Evolutionary conservation across 2,888 invertebrate genomes (phyloP).

Genomic region (Boloria selene): DNA sequence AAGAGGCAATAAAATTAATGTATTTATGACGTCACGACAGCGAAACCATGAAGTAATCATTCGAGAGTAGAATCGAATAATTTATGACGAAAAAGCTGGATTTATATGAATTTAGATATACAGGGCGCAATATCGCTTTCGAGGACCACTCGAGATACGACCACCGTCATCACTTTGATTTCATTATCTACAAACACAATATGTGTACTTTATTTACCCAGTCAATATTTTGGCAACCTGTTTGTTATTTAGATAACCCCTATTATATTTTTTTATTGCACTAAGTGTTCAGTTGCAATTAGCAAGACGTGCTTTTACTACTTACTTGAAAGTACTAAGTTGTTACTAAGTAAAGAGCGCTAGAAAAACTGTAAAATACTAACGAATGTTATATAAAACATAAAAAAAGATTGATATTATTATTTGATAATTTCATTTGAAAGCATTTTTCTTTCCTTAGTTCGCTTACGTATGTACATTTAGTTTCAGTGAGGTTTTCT

Average conservation of each 20-base stretch:
- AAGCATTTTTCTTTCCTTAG: too few relatives aligned
- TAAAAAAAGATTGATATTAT: too few relatives aligned
- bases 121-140: conserved; percentile 41
- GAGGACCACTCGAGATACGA: conserved; percentile 55
- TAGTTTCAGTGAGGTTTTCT: too few relatives aligned
- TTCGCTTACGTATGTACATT: too few relatives aligned
- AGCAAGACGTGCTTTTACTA: too few relatives aligned
- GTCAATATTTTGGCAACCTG: conserved; percentile 13
- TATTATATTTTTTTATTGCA: too few relatives aligned
- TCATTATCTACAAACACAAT: conserved; percentile 20
- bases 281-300: too few relatives aligned
- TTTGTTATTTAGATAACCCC: not conserved
- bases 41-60: not conserved
- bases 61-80: conserved; percentile 31
- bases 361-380: too few relatives aligned
- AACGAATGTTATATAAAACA: too few relatives aligned
- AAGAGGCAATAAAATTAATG: conserved; percentile 1
- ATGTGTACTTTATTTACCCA: conserved; percentile 7
- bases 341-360: too few relatives aligned
- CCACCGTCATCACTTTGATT: conserved; percentile 67
- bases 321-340: too few relatives aligned
- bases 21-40: not conserved
- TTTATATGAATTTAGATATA: conserved; percentile 34
- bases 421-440: too few relatives aligned
- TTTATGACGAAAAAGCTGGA: conserved; percentile 17